Conservation (phyloP, 2,797 vertebrate species). For the Thamnophis elegans region DNA sequence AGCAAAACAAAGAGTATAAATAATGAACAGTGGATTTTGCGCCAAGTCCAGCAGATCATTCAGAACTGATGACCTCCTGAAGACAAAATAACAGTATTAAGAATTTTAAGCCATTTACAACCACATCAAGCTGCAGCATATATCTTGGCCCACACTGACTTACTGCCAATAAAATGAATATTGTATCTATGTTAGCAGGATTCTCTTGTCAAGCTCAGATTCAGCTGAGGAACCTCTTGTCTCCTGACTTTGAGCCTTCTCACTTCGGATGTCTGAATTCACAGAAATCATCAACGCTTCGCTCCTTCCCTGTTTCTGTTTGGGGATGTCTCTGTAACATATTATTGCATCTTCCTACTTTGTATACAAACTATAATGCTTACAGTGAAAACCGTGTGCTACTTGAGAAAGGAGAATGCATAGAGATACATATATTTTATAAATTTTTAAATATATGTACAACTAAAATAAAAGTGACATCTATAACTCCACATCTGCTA, state of each 20-base stretch:
- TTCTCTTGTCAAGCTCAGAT: neutral
- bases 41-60: neutral
- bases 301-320: neutral
- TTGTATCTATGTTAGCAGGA: neutral
- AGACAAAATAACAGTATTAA: neutral
- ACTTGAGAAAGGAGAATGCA: neutral
- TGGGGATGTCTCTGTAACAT: neutral
- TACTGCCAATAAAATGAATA: neutral
- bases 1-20: conserved; percentile 46
- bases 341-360: neutral
- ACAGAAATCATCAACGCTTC: neutral
- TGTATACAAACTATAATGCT: neutral
- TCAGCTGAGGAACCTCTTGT: neutral
- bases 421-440: neutral
- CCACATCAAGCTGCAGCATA: neutral
- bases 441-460: neutral
- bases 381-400: neutral
- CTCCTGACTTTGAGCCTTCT: neutral
- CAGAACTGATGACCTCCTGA: neutral
- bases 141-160: neutral
- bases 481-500: neutral
- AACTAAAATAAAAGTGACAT: neutral
- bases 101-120: neutral
- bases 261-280: neutral
- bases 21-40: conserved; percentile 8